Conservation (phyloP, 2,797 vertebrate species). For the Garrulus glandarius region DNA sequence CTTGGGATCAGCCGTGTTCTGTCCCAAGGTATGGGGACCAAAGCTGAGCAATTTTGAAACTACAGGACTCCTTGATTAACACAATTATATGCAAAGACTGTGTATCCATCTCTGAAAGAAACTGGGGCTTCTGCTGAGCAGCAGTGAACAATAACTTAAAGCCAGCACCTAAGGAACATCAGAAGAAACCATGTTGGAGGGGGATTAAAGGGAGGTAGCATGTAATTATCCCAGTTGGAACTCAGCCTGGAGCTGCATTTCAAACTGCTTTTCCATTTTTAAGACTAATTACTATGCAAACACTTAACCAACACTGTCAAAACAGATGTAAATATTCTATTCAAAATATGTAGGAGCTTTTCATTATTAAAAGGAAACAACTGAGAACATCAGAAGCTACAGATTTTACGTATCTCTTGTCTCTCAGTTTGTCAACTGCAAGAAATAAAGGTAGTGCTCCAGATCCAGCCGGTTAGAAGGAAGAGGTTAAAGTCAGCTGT, state of each 20-base stretch:
- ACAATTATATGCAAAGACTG: neutral
- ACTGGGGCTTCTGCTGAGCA: neutral
- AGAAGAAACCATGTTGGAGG: neutral
- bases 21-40: neutral
- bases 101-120: neutral
- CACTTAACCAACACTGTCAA: neutral
- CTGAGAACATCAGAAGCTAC: neutral
- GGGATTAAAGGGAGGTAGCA: neutral
- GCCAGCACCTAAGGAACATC: neutral
- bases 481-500: neutral
- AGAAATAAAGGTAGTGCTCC: neutral
- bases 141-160: neutral
- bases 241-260: neutral
- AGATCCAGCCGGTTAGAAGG: neutral
- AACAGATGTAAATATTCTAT: constrained; percentile 5
- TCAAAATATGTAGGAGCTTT: neutral
- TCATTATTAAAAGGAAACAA: neutral
- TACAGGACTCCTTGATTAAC: neutral
- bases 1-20: neutral
- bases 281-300: constrained; percentile 6
- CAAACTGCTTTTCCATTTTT: constrained; percentile 4
- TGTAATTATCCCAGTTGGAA: neutral
- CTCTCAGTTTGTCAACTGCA: neutral
- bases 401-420: neutral
- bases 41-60: neutral